These are phyloP conservation scores for Alcedo atthis DNA, from an alignment of 2,797 vertebrate species.

Conservation along the genomic window DNA sequence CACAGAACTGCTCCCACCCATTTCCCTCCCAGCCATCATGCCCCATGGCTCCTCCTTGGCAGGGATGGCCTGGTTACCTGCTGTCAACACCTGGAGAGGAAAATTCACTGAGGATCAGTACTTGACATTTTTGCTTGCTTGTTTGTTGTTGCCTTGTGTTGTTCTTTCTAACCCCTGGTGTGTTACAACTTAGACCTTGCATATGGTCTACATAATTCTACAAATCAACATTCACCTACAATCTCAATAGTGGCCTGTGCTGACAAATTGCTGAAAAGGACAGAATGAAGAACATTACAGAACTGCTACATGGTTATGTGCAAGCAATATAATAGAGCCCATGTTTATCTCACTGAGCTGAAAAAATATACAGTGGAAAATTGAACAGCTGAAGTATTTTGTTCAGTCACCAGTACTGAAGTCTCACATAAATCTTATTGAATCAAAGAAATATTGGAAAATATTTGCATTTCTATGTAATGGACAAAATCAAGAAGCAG, in stretches of 20 bases:
- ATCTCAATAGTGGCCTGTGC: neutral
- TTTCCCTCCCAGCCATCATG: neutral
- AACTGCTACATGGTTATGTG: neutral
- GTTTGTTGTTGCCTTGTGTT: neutral
- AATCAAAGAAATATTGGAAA: neutral
- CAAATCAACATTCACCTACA: neutral
- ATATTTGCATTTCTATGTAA: neutral
- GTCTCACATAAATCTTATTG: neutral
- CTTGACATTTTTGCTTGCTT: neutral
- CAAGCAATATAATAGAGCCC: neutral
- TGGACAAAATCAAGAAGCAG: rapidly evolving
- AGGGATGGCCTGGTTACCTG: neutral
- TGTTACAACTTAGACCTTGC: neutral
- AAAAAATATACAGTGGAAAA: neutral
- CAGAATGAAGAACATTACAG: neutral
- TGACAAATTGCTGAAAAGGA: neutral
- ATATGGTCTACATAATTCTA: neutral
- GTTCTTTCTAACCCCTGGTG: neutral
- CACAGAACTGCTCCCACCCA: rapidly evolving
- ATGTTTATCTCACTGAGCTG: neutral
- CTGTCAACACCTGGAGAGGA: neutral
- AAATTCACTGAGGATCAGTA: neutral
- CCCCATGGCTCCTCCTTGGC: rapidly evolving
- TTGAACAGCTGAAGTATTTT: slow-evolving; percentile 23
- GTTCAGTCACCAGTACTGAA: neutral